These are phyloP conservation scores for Zhengitettix transpicula DNA, from an alignment of 2,888 invertebrate genomes.

Conservation along the genomic window DNA sequence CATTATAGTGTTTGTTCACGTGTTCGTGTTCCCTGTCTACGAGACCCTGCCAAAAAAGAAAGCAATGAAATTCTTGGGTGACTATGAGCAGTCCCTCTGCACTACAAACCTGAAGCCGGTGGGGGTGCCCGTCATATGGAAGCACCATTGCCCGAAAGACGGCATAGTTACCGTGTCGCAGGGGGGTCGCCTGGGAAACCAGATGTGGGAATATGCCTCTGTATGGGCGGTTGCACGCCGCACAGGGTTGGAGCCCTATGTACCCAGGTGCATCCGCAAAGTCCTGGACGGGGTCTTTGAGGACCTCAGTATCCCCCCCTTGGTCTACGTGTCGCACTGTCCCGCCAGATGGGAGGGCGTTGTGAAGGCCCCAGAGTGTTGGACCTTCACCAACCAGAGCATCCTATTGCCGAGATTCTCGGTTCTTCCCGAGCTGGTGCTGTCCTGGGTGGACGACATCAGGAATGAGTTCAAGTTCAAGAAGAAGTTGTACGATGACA, in stretches of 20 bases:
- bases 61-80: constrained; percentile 25
- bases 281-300: constrained; percentile 37
- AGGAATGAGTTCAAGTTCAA: constrained; percentile 37
- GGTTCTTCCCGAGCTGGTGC: constrained; percentile 34
- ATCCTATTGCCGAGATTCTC: constrained; percentile 36
- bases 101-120: constrained; percentile 25
- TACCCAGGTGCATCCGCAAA: constrained; percentile 31
- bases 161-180: constrained; percentile 31
- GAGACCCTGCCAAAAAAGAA: constrained; percentile 25
- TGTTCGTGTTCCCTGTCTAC: constrained; percentile 41
- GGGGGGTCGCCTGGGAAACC: constrained; percentile 29
- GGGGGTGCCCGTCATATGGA: constrained; percentile 18
- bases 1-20: constrained; percentile 39
- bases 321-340: constrained; percentile 36
- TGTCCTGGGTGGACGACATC: constrained; percentile 37
- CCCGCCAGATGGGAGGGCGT: constrained; percentile 29
- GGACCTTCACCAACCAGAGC: constrained; percentile 38
- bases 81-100: constrained; percentile 37
- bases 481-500: constrained; percentile 28
- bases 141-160: constrained; percentile 25
- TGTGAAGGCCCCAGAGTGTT: constrained; percentile 31
- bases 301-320: constrained; percentile 33
- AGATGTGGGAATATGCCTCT: constrained; percentile 34
- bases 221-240: constrained; percentile 31
- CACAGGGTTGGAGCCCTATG: constrained; percentile 30